Conservation (phyloP, 2,113 vertebrate species). For the Sebastes fasciatus region DNA sequence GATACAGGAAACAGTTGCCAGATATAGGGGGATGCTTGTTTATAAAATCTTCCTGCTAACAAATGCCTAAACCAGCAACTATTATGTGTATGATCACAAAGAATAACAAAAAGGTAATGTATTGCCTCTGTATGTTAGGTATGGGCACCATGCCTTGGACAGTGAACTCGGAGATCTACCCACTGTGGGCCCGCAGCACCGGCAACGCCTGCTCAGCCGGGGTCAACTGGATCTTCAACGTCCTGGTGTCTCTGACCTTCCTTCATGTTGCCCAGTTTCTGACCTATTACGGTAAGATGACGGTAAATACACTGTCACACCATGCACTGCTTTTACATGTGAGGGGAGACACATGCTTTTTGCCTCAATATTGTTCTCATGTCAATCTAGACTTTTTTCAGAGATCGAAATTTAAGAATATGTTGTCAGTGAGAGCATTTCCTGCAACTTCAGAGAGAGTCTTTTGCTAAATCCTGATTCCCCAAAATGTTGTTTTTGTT, state of each 20-base stretch:
- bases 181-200: conserved; percentile 97
- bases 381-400: no score
- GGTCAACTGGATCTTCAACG: conserved; percentile 98
- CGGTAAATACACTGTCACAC: background rate
- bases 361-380: no score
- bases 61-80: no score
- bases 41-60: background rate
- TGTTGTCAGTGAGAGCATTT: background rate
- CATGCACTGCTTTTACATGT: no score
- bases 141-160: conserved; percentile 99
- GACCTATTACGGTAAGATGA: conserved; percentile 92
- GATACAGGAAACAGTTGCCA: background rate
- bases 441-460: background rate
- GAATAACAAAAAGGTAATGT: no score
- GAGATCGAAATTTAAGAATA: no score
- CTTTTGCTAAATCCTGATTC: no score
- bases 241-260: conserved; percentile 95
- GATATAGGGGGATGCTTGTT: background rate
- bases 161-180: conserved; percentile 98
- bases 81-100: no score
- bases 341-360: no score
- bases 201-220: conserved; percentile 96
- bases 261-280: conserved; percentile 93
- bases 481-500: background rate
- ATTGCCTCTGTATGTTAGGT: conserved; percentile 74